Evolutionary conservation across 2,113 vertebrate genomes (phyloP).

Genomic region (Orcinus orca): DNA sequence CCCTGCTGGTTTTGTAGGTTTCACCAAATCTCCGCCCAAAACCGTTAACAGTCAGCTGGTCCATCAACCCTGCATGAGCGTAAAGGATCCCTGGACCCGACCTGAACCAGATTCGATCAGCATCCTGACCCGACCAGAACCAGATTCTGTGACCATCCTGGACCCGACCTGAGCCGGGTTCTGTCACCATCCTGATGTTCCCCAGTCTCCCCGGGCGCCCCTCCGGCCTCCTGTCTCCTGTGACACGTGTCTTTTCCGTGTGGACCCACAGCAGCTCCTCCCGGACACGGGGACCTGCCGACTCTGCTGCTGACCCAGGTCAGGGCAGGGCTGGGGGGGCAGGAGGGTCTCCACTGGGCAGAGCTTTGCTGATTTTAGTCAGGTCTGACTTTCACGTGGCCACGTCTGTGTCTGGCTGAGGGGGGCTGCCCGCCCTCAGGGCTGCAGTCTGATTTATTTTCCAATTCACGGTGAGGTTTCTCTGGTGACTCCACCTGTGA

Average conservation of each 20-base stretch:
- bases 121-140: not conserved
- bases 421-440: too few relatives aligned
- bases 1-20: not conserved
- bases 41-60: not conserved
- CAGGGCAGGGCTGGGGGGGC: accelerated
- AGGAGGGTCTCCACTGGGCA: not conserved
- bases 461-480: not conserved
- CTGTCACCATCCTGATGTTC: not conserved
- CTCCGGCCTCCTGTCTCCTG: too few relatives aligned
- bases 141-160: not conserved
- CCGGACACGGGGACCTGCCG: too few relatives aligned
- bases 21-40: not conserved
- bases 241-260: too few relatives aligned
- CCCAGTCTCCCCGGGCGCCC: too few relatives aligned
- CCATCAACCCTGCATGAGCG: not conserved
- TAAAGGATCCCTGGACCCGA: too few relatives aligned
- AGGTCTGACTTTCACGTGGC: accelerated
- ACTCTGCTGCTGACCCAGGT: too few relatives aligned
- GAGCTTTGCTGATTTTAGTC: not conserved
- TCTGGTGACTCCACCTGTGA: not conserved
- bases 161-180: not conserved
- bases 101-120: accelerated
- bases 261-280: too few relatives aligned
- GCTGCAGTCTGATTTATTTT: not conserved
- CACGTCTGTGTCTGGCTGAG: accelerated